Evolutionary conservation across 2,888 invertebrate species (phyloP).

Genomic region (Cryptosula pallasiana): DNA sequence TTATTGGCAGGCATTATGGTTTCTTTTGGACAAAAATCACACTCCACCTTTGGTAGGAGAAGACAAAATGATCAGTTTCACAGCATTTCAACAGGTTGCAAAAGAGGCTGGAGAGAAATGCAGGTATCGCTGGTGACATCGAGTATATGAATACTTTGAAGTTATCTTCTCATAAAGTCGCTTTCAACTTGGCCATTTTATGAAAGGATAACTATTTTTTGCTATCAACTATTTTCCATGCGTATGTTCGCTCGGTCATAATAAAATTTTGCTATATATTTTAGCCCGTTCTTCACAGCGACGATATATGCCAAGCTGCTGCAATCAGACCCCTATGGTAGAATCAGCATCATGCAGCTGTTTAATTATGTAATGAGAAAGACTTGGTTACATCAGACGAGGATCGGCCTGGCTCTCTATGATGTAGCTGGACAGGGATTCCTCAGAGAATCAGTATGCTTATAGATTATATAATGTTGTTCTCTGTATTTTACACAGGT

Average conservation of each 20-base stretch:
- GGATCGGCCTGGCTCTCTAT: slow-evolving; percentile 86
- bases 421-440: slow-evolving; percentile 89
- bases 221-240: no score
- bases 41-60: slow-evolving; percentile 68
- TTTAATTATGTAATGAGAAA: slow-evolving; percentile 91
- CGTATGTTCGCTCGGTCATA: no score
- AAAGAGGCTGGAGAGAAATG: slow-evolving; percentile 69
- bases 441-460: slow-evolving; percentile 70
- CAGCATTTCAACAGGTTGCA: slow-evolving; percentile 75
- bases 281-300: slow-evolving; percentile 74
- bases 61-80: slow-evolving; percentile 78
- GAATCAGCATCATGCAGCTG: slow-evolving; percentile 79
- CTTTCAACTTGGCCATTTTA: no score
- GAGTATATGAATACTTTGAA: no score
- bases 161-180: no score
- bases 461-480: no score
- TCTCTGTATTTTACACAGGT: no score
- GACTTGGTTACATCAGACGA: slow-evolving; percentile 89
- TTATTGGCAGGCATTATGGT: slow-evolving; percentile 68
- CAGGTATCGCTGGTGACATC: no score
- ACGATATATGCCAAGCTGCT: slow-evolving; percentile 81
- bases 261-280: no score
- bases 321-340: slow-evolving; percentile 76
- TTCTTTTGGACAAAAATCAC: slow-evolving; percentile 73
- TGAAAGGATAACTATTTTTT: no score